Conservation (phyloP, 2,888 invertebrate genomes). For the Spisula solida region DNA sequence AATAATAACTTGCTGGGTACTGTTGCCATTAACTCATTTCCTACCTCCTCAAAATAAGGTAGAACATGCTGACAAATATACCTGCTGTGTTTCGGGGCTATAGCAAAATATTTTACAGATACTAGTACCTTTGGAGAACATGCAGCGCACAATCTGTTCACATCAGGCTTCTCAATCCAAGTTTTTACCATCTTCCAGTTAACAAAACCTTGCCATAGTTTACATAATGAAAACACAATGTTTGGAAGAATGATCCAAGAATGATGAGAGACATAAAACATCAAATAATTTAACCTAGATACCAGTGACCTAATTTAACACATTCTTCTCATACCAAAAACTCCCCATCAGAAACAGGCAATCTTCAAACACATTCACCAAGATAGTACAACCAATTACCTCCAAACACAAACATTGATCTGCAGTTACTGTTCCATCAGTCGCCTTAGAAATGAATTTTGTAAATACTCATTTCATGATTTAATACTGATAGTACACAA, state of each 20-base stretch:
- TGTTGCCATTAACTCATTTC: too few species aligned
- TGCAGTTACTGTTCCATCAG: background rate
- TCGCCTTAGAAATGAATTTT: background rate
- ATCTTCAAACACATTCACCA: background rate
- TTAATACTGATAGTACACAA: background rate
- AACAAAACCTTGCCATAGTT: background rate
- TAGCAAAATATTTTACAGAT: too few species aligned
- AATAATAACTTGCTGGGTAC: too few species aligned
- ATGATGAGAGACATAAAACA: background rate
- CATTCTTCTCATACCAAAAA: conserved; percentile 40
- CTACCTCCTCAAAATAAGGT: too few species aligned
- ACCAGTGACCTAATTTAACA: conserved; percentile 23
- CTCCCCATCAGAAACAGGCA: conserved; percentile 4
- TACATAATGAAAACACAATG: background rate
- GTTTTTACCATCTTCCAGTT: too few species aligned
- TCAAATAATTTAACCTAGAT: background rate
- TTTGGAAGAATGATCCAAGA: background rate
- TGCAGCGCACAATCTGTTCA: too few species aligned
- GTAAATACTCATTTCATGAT: background rate
- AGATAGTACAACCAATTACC: background rate
- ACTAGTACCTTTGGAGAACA: too few species aligned
- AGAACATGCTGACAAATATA: too few species aligned
- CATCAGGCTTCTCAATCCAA: too few species aligned
- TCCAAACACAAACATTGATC: background rate
- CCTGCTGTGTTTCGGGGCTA: too few species aligned